Base-by-base conservation (phyloP, 1,140 invertebrate species). In the Pseudomyrmex flavicornis region DNA sequence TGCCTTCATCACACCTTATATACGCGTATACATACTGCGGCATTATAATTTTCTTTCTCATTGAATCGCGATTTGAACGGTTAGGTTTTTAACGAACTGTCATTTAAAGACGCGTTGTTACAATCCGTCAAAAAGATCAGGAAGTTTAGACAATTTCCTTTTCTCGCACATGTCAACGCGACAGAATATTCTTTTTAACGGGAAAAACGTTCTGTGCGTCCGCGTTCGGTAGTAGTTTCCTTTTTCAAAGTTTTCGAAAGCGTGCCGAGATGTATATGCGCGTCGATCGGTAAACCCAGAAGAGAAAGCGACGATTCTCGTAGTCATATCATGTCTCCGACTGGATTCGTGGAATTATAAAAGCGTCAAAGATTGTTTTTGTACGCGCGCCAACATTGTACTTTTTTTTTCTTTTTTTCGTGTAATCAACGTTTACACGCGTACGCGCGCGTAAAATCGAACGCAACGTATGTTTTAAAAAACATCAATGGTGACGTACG, bases 291-390 rank as follows among this genome's bases (percentile, higher is more conserved):
- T 52, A 75, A 82, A 52, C 1, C 26, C 79, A 63, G 79, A 82
- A 63, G 79, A 82, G 79, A 82, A 82, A 82, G 79, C 70, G 48
- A 63, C 59, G 48, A 75, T 63, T 75, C 70, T 63, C 26, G 59
- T 46, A 82, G 59, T 82, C n/a, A 48, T 74, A 22, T 75, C 61
- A 12, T 52, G 10, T 54, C 26, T 56, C 50, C 13, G 20, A 82
- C 69, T 66, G 70, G 46, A 52, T 82, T 82, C 46, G 69, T 82
- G 54, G 50, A 82, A 82, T 82, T 56, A 48, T 65, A 59, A 75
- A 82, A 80, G 65, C 65, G 56, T 59, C 56, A 62, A 59, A 63
- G 58, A 74, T 54, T 65, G 46, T 63, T 75, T 72, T 2, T 61
- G 12, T 12, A 35, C 22, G 50, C 59, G 54, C 44, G 44, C 7